These are phyloP conservation scores for Cryptotermes secundus DNA, from an alignment of 1,140 invertebrate species.

Conservation along the genomic window DNA sequence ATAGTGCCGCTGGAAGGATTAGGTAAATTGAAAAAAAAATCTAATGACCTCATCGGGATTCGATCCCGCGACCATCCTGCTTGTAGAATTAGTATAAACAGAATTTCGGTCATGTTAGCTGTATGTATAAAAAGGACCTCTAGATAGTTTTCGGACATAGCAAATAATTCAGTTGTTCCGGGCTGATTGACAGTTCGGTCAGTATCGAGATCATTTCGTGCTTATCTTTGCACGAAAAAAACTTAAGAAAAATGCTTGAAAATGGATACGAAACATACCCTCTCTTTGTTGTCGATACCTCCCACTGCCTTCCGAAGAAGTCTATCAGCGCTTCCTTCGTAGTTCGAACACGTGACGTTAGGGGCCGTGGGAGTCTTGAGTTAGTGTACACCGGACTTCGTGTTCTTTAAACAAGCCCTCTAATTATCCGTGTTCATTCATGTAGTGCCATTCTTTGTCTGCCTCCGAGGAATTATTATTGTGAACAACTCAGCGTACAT, in stretches of 20 bases:
- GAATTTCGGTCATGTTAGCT: background rate
- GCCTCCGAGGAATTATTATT: slow-evolving; percentile 8
- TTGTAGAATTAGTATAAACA: background rate
- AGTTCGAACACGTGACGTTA: slow-evolving; percentile 4
- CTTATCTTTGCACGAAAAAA: background rate
- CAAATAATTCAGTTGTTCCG: background rate
- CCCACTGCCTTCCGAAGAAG: background rate
- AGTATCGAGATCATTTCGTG: background rate
- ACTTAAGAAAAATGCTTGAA: background rate
- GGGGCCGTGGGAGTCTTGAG: background rate
- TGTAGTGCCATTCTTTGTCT: slow-evolving; percentile 9
- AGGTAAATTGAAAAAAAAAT: too few relatives aligned
- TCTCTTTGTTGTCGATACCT: background rate
- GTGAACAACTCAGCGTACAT: background rate
- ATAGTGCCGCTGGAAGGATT: too few relatives aligned
- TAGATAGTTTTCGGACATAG: background rate
- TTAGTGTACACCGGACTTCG: background rate
- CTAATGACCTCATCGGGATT: too few relatives aligned
- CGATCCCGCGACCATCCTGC: too few relatives aligned
- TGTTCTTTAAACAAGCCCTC: background rate
- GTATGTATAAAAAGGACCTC: background rate
- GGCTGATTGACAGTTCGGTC: background rate
- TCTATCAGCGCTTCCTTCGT: background rate
- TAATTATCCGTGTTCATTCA: background rate
- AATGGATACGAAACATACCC: background rate